A percentile compares a stretch with the other conserved stretches of the same genome.
These are phyloP conservation scores for Lissonota sp. DNA, from an alignment of 2,888 invertebrate genomes.

Conservation along the genomic window DNA sequence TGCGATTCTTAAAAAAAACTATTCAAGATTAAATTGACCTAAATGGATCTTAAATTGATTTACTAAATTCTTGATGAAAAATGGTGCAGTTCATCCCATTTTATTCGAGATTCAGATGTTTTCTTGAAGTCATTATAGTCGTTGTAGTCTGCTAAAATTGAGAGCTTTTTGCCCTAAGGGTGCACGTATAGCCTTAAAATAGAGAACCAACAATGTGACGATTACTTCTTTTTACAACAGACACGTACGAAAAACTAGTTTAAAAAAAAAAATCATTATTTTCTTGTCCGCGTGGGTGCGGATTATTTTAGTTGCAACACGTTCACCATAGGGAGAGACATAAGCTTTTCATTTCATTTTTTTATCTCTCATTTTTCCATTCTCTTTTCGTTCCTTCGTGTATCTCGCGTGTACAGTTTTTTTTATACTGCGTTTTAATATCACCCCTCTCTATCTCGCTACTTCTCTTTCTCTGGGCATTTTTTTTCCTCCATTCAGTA, in stretches of 20 bases:
- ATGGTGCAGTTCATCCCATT: too few species aligned
- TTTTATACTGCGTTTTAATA: constrained; percentile 16
- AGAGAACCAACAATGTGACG: too few species aligned
- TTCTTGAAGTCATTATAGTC: too few species aligned
- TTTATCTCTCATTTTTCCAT: constrained; percentile 12
- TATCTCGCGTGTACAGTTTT: constrained; percentile 9
- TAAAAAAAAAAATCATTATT: neutral
- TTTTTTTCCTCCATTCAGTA: neutral
- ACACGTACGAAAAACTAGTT: neutral
- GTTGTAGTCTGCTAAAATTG: too few species aligned
- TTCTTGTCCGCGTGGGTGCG: neutral
- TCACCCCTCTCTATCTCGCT: constrained; percentile 5
- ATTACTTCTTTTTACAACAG: neutral
- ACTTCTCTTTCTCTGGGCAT: neutral
- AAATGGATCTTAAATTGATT: too few species aligned
- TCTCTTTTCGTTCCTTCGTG: constrained; percentile 1
- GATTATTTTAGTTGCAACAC: neutral
- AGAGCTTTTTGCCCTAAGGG: too few species aligned
- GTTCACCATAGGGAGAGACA: constrained; percentile 9
- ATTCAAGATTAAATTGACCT: too few species aligned
- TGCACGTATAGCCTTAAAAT: too few species aligned
- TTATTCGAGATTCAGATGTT: too few species aligned
- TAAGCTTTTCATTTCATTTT: neutral
- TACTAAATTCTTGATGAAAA: too few species aligned
- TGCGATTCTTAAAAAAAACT: too few species aligned